Base-by-base conservation (phyloP, 2,113 vertebrate species). In the Laticauda laticaudata region DNA sequence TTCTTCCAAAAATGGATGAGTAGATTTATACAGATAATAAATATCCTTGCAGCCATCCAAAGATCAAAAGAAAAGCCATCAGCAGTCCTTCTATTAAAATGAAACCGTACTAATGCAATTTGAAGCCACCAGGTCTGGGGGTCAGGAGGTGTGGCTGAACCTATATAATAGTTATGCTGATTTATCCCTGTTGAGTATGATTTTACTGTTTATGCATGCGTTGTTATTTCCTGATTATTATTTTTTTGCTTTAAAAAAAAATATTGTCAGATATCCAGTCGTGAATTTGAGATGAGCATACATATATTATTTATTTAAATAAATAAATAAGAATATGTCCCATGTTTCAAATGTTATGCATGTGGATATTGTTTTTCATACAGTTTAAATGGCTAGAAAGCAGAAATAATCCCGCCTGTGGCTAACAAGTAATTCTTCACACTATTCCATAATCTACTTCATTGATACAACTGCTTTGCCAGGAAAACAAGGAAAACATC, bases 401-500 rank as follows among this genome's bases (percentile, higher is more conserved):
- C 10, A 24, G 20, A 93, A 53, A 81, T 29, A 86, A 91, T 0
- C 26, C 14, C 0, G 0, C 1, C 8, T 23, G 15, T 9, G 48
- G 12, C 34, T 61, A 23, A 4, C 2, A 69, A 55, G 8, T 43
- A 69, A 1, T 92, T 92, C 0, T 55, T 4, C 0, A 48, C 39
- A 88, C 6, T 29, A 64, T 87, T 15, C 12, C 5, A 86, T 92
- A 69, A 90, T 14, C 0, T 26, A 87, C 59, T 2, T 34, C 5
- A 90, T 61, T 88, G 55, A 45, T 7, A n/a, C 12, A 92, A 92
- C 87, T 94, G 92, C 87, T 94, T 95, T 92, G 26, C 86, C 91
- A 53, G 89, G 86, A 94, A 88, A 91, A 86, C 43, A 43, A 43
- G 75, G 55, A 93, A 92, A 92, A 94, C 59, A 54, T 94, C 75